phyloP scores from a whole-genome alignment of 2,113 vertebrate species.

The Brachyhypopomus gauderio region DNA sequence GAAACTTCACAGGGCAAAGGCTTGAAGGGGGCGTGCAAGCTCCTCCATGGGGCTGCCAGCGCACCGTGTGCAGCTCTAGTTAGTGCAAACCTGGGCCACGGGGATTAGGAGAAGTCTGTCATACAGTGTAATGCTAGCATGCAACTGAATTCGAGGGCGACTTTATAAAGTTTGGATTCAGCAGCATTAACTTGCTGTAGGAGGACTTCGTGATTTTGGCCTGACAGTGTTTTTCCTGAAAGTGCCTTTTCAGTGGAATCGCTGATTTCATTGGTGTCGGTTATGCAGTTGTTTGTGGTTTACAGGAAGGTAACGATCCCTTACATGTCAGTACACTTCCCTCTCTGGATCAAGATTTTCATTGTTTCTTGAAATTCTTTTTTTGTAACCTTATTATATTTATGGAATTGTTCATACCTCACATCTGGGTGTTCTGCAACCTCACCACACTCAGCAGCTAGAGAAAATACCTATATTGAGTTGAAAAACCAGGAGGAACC shows the following conservation, averaged over 20 bases:
- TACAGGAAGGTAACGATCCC: not conserved
- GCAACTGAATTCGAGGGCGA: constrained; percentile 1
- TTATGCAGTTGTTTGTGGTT: too few relatives aligned
- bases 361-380: not conserved
- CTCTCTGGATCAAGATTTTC: not conserved
- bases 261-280: not conserved
- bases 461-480: not conserved
- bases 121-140: constrained; percentile 18
- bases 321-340: too few relatives aligned
- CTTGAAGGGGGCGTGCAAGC: constrained; percentile 1
- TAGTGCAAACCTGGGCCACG: constrained; percentile 25
- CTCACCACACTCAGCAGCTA: not conserved
- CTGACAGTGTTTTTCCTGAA: not conserved
- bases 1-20: constrained; percentile 13
- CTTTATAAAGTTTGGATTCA: constrained; percentile 18
- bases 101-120: constrained; percentile 42
- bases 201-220: not conserved
- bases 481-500: not conserved
- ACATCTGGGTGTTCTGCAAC: constrained; percentile 3
- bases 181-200: not conserved
- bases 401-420: too few relatives aligned
- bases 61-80: not conserved
- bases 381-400: not conserved
- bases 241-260: not conserved
- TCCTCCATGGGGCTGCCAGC: not conserved